Evolutionary conservation across 2,113 vertebrate species (phyloP).

Genomic region (Eptatretus burgeri): DNA sequence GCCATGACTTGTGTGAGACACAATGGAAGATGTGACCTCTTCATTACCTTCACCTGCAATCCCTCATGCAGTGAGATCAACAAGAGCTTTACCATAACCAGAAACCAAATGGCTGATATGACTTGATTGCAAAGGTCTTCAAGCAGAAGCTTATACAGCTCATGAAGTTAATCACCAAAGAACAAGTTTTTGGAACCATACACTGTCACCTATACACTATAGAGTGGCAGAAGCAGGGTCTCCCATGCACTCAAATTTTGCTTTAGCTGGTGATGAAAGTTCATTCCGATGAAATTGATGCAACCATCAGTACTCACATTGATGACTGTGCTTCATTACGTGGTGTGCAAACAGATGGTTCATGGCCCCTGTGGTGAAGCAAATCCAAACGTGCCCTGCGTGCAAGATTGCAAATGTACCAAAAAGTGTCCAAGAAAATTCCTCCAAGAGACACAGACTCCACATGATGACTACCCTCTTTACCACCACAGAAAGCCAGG

Average conservation of each 20-base stretch:
- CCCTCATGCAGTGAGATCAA: no score
- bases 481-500: not conserved
- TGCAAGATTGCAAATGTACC: conserved; percentile 3
- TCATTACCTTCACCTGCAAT: no score
- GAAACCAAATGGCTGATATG: not conserved
- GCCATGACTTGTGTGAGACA: no score
- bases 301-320: not conserved
- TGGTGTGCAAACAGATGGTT: not conserved
- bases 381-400: not conserved
- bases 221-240: not conserved
- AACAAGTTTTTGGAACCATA: not conserved
- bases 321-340: not conserved
- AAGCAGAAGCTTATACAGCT: not conserved
- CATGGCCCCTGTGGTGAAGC: not conserved
- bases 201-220: not conserved
- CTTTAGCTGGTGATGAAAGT: not conserved
- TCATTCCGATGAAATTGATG: not conserved
- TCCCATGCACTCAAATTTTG: not conserved
- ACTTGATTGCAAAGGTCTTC: not conserved
- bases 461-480: not conserved
- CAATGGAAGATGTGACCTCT: no score
- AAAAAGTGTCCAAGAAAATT: conserved; percentile 1
- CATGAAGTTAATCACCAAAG: not conserved
- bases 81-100: not conserved
- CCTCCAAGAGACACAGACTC: not conserved